Percentiles rank a stretch among this genome's conserved stretches.
Evolutionary conservation across 2,797 vertebrate species (phyloP).

Genomic region (Anguilla pacifica): DNA sequence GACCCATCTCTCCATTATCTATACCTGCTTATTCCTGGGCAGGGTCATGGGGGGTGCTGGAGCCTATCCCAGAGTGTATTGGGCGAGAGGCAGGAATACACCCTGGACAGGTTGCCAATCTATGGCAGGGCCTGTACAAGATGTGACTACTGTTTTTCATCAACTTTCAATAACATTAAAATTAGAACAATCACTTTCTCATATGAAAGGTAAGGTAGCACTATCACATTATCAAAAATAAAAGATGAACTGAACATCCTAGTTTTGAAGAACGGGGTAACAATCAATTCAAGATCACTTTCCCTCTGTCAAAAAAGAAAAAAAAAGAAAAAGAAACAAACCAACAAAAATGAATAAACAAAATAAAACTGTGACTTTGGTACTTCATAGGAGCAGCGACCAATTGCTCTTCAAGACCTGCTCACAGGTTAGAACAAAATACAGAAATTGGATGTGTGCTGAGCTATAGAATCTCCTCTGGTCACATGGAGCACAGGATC

Average conservation of each 20-base stretch:
- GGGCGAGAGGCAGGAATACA: too few relatives aligned
- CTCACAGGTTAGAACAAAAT: not conserved
- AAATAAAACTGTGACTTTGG: not conserved
- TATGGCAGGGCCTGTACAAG: not conserved
- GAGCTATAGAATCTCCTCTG: not conserved
- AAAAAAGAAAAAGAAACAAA: not conserved
- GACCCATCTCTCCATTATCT: too few relatives aligned
- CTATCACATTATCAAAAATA: not conserved
- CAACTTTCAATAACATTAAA: not conserved
- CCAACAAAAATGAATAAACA: not conserved
- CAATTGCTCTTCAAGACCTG: not conserved
- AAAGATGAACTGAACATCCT: not conserved
- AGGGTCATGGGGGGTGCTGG: too few relatives aligned
- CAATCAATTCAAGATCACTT: not conserved
- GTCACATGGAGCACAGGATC: not conserved
- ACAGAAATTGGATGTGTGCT: not conserved
- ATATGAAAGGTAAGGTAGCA: not conserved
- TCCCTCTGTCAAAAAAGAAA: not conserved
- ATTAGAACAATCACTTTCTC: not conserved
- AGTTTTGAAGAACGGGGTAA: not conserved
- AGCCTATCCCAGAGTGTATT: too few relatives aligned
- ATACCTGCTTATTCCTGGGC: too few relatives aligned
- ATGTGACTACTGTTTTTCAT: not conserved
- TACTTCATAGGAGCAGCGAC: not conserved
- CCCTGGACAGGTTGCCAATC: too few relatives aligned